These are phyloP conservation scores for Diadophis punctatus DNA, from an alignment of 2,113 vertebrate species.

Conservation along the genomic window DNA sequence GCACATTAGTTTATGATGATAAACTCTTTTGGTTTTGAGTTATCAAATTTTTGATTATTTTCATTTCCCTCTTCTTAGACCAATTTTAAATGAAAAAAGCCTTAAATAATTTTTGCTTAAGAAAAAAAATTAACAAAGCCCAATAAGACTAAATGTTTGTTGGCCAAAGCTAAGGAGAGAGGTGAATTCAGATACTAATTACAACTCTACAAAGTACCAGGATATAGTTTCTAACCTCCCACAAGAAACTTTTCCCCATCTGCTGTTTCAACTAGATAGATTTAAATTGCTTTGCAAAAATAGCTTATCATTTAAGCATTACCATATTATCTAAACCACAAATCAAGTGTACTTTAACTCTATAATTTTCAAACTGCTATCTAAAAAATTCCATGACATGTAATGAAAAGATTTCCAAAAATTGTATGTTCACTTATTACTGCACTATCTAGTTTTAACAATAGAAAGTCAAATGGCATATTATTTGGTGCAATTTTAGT, in stretches of 20 bases:
- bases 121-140: neutral
- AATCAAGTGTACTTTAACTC: neutral
- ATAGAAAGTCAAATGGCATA: neutral
- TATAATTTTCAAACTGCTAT: neutral
- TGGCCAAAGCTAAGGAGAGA: neutral
- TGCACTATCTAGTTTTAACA: neutral
- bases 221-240: neutral
- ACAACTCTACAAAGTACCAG: neutral
- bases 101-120: neutral
- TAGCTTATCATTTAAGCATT: conserved; percentile 22
- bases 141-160: neutral
- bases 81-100: neutral
- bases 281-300: neutral
- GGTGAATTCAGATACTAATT: conserved; percentile 12
- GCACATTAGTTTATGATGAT: neutral
- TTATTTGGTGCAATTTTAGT: neutral
- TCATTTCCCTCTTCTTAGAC: neutral
- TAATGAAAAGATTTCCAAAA: neutral
- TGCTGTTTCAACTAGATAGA: neutral
- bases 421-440: neutral
- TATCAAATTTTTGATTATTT: neutral
- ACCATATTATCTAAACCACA: conserved; percentile 17
- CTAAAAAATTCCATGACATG: neutral
- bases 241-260: neutral
- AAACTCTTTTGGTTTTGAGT: neutral